phyloP scores from a whole-genome alignment of 2,113 vertebrate genomes.

The Odobenus rosmarus region DNA sequence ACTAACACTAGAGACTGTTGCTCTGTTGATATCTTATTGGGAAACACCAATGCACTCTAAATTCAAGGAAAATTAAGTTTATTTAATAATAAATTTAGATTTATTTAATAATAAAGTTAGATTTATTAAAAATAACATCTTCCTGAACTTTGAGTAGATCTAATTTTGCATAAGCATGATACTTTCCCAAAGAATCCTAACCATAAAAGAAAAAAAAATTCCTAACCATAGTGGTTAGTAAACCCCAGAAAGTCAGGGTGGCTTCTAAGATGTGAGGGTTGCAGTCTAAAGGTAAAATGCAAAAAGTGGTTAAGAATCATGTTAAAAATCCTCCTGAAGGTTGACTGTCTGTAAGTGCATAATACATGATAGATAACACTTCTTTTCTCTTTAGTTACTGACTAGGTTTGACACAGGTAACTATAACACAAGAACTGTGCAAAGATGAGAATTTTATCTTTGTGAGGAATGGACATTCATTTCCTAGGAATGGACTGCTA shows the following conservation, averaged over 20 bases:
- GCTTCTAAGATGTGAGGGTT: not conserved
- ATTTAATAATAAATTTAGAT: not conserved
- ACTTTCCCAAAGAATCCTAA: conserved; percentile 4
- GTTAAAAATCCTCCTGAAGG: not conserved
- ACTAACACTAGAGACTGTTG: conserved; percentile 93
- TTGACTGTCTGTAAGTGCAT: not conserved
- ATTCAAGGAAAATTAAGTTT: not conserved
- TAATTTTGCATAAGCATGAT: conserved; percentile 33
- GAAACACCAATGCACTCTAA: conserved; percentile 89
- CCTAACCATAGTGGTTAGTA: not conserved
- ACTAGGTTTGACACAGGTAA: conserved; percentile 3
- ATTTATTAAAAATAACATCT: conserved; percentile 53
- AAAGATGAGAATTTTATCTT: conserved; percentile 13
- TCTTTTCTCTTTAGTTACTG: conserved; percentile 6
- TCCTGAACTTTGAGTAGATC: conserved; percentile 4
- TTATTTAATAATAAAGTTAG: not conserved
- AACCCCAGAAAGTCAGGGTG: not conserved
- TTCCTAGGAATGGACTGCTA: not conserved
- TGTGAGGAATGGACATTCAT: not conserved
- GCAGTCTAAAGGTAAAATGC: not conserved
- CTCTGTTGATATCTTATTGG: conserved; percentile 89
- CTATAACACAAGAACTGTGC: not conserved
- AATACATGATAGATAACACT: not conserved
- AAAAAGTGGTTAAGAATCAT: conserved; percentile 18
- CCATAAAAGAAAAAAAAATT: not conserved